A percentile compares a stretch with the other conserved stretches of the same genome.
These are phyloP conservation scores for Caenorhabditis parvicauda DNA, from an alignment of 2,888 invertebrate genomes.

Conservation along the genomic window DNA sequence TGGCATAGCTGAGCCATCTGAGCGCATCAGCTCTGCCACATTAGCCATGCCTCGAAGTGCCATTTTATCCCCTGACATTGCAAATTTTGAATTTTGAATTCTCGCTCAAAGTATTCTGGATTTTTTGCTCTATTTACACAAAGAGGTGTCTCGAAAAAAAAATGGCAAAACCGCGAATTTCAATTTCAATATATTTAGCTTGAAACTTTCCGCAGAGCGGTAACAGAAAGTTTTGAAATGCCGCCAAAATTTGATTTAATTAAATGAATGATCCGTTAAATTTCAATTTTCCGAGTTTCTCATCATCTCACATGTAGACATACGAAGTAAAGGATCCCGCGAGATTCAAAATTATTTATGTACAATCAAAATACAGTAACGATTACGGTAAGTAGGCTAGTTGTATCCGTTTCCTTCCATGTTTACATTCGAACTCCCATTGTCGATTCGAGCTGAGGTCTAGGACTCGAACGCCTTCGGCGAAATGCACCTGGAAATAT, in stretches of 20 bases:
- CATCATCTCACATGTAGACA: no score
- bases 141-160: not conserved
- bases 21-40: slow-evolving; percentile 64
- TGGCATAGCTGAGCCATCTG: slow-evolving; percentile 64
- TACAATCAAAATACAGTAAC: not conserved
- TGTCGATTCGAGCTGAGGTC: slow-evolving; percentile 34
- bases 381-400: slow-evolving; percentile 35
- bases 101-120: no score
- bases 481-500: slow-evolving; percentile 37
- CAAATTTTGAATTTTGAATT: no score
- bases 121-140: not conserved
- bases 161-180: no score
- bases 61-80: not conserved
- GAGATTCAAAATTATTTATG: not conserved
- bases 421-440: slow-evolving; percentile 46
- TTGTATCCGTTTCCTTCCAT: slow-evolving; percentile 34
- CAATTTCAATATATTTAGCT: no score
- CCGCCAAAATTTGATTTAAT: no score
- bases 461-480: slow-evolving; percentile 42
- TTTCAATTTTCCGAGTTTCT: no score
- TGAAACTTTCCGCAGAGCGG: no score
- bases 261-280: no score
- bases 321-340: no score
- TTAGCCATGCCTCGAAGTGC: slow-evolving; percentile 36
- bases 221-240: no score